A percentile compares a stretch with the other conserved stretches of the same genome.
These are phyloP conservation scores for Colinus virginianus DNA, from an alignment of 2,113 vertebrate species.

Conservation along the genomic window DNA sequence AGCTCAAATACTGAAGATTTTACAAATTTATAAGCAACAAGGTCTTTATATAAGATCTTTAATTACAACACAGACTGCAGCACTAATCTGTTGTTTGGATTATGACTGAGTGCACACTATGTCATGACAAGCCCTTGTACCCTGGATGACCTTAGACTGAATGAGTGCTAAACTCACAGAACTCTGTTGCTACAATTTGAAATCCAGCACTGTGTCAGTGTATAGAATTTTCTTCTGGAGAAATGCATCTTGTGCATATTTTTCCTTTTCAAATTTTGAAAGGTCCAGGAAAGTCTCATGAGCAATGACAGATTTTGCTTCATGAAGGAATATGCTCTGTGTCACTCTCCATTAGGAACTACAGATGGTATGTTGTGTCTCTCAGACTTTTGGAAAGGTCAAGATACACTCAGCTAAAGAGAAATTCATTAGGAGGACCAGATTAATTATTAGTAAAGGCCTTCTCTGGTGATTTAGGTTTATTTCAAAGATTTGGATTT, in stretches of 20 bases:
- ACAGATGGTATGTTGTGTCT: not conserved
- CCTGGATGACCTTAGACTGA: not conserved
- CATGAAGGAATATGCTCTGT: not conserved
- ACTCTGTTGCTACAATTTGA: not conserved
- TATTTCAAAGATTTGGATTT: not conserved
- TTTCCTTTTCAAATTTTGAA: not conserved
- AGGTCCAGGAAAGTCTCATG: rapidly evolving
- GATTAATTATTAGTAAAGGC: not conserved
- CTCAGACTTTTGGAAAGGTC: not conserved
- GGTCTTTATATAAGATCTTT: constrained; percentile 2
- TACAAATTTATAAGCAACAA: not conserved
- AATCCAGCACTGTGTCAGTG: not conserved
- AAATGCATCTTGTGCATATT: not conserved
- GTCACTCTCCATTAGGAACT: not conserved
- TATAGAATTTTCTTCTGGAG: not conserved
- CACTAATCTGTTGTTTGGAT: constrained; percentile 7
- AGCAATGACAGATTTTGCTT: rapidly evolving
- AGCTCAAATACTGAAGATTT: not conserved
- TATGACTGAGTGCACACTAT: not conserved
- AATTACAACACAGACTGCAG: not conserved
- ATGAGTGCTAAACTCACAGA: not conserved
- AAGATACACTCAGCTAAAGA: not conserved
- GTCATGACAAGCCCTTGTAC: not conserved
- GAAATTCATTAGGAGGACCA: not conserved
- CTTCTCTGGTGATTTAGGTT: constrained; percentile 1